phyloP scores from a whole-genome alignment of 2,888 invertebrate species.

The Pachliopta kotzebuea region DNA sequence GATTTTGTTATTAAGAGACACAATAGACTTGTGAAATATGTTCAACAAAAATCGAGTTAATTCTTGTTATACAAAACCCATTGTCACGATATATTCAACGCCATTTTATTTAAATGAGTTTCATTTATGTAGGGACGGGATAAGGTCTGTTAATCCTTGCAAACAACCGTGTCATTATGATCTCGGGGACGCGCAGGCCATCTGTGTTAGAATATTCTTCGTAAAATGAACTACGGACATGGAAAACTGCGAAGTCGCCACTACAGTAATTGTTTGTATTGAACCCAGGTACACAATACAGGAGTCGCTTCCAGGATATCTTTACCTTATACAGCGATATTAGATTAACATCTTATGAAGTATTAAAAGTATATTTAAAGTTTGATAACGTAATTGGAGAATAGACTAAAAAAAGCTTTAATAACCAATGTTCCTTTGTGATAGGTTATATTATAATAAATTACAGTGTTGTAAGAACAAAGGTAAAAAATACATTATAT shows the following conservation, averaged over 20 bases:
- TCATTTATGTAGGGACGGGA: slow-evolving; percentile 17
- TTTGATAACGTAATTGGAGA: too few species aligned
- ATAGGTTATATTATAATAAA: too few species aligned
- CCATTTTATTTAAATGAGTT: slow-evolving; percentile 25
- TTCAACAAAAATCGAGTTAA: slow-evolving; percentile 8
- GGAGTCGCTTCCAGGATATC: too few species aligned
- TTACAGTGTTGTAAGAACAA: too few species aligned
- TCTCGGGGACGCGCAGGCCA: slow-evolving; percentile 3
- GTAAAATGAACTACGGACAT: slow-evolving; percentile 7
- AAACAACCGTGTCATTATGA: slow-evolving; percentile 17
- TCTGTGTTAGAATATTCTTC: slow-evolving; percentile 14
- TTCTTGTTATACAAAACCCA: slow-evolving; percentile 5
- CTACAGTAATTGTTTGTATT: background rate
- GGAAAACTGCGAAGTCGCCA: slow-evolving; percentile 3
- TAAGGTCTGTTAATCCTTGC: slow-evolving; percentile 16
- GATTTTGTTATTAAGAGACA: background rate
- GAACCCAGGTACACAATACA: background rate
- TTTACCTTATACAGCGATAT: too few species aligned
- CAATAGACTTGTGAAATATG: background rate
- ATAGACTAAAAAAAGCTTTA: too few species aligned
- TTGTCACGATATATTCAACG: slow-evolving; percentile 17
- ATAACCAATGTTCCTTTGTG: too few species aligned
- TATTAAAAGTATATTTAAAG: too few species aligned
- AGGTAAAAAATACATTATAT: too few species aligned
- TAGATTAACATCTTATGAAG: too few species aligned